phyloP scores from a whole-genome alignment of 2,888 invertebrate genomes.

The Latheticus oryzae region DNA sequence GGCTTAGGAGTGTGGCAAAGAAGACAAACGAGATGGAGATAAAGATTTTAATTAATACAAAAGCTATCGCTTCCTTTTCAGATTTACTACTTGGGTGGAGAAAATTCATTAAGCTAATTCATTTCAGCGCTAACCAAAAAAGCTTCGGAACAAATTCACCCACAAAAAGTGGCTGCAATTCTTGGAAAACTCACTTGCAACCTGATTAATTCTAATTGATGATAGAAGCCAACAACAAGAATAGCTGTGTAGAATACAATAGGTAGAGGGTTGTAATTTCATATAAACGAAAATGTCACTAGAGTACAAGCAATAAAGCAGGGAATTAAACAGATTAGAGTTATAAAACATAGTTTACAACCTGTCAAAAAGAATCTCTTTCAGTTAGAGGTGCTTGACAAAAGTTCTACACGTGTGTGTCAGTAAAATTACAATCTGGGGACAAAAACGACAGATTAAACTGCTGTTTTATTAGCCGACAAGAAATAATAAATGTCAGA shows the following conservation, averaged over 20 bases:
- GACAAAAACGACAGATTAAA: constrained; percentile 4
- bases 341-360: too few relatives aligned
- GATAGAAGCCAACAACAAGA: too few relatives aligned
- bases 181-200: constrained; percentile 4
- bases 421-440: constrained; percentile 3
- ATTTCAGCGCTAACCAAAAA: constrained; percentile 8
- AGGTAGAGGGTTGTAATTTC: too few relatives aligned
- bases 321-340: too few relatives aligned
- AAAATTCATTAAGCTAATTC: constrained; percentile 27
- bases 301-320: too few relatives aligned
- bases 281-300: too few relatives aligned
- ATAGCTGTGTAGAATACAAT: too few relatives aligned
- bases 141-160: constrained; percentile 18
- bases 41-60: constrained; percentile 17
- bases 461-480: constrained; percentile 5
- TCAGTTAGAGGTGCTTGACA: too few relatives aligned
- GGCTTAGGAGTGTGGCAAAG: background rate
- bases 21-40: constrained; percentile 1
- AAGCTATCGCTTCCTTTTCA: constrained; percentile 10
- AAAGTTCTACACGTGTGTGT: constrained; percentile 1
- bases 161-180: constrained; percentile 6
- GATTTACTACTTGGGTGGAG: constrained; percentile 7
- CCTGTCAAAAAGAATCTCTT: too few relatives aligned
- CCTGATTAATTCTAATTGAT: constrained; percentile 17
- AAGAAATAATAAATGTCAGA: constrained; percentile 6